Evolutionary conservation across 1,140 invertebrate species (phyloP), one percentile per base, ranked within the genome.

Genomic region (Eriosoma lanigerum): DNA sequence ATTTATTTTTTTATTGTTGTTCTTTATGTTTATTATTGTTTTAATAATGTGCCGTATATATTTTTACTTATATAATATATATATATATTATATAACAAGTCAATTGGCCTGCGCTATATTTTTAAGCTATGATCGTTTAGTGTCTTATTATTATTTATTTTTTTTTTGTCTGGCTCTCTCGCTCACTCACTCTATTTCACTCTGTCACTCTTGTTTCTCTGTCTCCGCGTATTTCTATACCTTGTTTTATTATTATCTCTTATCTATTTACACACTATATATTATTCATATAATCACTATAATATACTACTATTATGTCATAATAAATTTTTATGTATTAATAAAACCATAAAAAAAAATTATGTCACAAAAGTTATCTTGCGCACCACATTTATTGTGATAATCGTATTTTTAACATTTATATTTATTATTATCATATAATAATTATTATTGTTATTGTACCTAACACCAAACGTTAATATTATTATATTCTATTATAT

Each of bases 151-250:
- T 50, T 46, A 21, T 46, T n/a, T 58, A 21, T 68, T 24, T 24
- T 29, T 66, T 44, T 12, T 58, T 75, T 46, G 75, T 78, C 75
- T 78, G 75, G 75, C 75, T 78, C 75, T 78, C 75, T 78, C 75
- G 75, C 75, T 78, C 75, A 78, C 75, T 60, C 54, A 62, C 56
- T 78, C 68, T 70, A 8, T 70, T 50, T 52, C 68, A 72, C 68
- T 26, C 64, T 72, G 26, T 72, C 68, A 52, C 68, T 72, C 48
- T 50, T 72, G 21, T 72, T 52, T 72, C 68, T 72, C 46, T 72
- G 46, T 72, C 46, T 72, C 68, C 38, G 32, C 3, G 38, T 48
- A 24, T 68, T 13, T 68, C 21, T 68, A 26, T 60, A 68, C 38
- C 15, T 68, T 68, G 3, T 68, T 38, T 38, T 38, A 38, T 48